Evolutionary conservation across 2,113 vertebrate genomes (phyloP), one percentile per base, ranked within the genome.

Genomic region (Urocolius indicus): DNA sequence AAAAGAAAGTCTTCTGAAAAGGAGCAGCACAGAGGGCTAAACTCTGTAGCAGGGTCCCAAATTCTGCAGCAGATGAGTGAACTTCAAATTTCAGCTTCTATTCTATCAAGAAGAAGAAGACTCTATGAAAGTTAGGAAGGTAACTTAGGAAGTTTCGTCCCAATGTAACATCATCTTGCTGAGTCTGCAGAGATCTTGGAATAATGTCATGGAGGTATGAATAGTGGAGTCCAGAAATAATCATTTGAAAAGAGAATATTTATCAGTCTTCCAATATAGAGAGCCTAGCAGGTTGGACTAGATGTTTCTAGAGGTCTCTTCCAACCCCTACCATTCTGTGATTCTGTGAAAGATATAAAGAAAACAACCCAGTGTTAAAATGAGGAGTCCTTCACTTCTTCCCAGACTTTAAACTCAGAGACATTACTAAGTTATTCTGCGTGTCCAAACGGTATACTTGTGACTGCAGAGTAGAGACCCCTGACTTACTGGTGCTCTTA

Each of bases 11-110:
- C 6, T 81, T 77, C 48, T 78, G 15, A 20, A 84, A 80, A 75
- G 10, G 2, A 77, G 4, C 14, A 32, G 3, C 1, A 1, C 12
- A 2, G 4, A 26, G 41, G 66, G 13, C 2, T 32, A 38, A 58
- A 46, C 5, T 43, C 6, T 6, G 13, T 55, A 11, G 2, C 3
- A 54, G 8, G 8, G 9, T 8, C 8, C 10, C 12, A 20, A 23
- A 5, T 52, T 57, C 29, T 38, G 17, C 16, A 49, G 29, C 20
- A 84, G 26, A 57, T 6, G 5, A 16, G 2, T 62, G 13, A 27
- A 21, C 6, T 61, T 19, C 22, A 73, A 65, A 27, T 2, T 79
- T 61, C 32, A 16, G 17, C 59, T 85, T 59, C 38, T 76, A 4
- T 61, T 85, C 82, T 58, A 43, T 34, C 11, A 45, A 7, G n/a